Evolutionary conservation across 2,888 invertebrate species (phyloP), one percentile per base, ranked within the genome.

Genomic region (Eledona agricola): DNA sequence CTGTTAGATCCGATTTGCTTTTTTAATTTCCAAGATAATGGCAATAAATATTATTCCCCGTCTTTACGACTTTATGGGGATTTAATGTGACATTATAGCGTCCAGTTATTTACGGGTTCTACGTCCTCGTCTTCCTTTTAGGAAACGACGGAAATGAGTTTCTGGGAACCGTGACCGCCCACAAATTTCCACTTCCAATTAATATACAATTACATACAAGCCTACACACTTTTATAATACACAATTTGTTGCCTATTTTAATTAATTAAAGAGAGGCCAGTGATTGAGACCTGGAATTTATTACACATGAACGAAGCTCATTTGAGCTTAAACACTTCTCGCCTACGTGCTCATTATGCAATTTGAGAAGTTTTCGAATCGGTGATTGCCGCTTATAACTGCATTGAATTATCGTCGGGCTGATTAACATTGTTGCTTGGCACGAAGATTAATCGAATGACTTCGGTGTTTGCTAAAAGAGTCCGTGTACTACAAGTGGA

Each of bases 71-170:
- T 20, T 29, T 42, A 42, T 42, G 42, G 5, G 42, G 31, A 20
- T 42, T 42, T 42, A 42, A 42, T 42, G 29, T 42, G 42, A 42
- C 42, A 31, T 42, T 42, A 42, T 42, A 22, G 20, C 31, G 4
- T 13, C 9, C 26, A 12, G 42, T 42, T 29, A 42, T 42, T 42
- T 42, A 42, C 15, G 13, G 9, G 42, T 29, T 42, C 31, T 28
- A 28, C 40, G 40, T 17, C 26, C 19, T 17, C 12, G n/a, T n/a
- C 10, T 32, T 15, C 9, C 9, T 34, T 7, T 16, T 7, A 31
- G 16, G n/a, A 11, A n/a, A n/a, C n/a, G n/a, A n/a, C n/a, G n/a
- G n/a, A n/a, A n/a, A n/a, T n/a, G n/a, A n/a, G n/a, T n/a, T n/a
- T n/a, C n/a, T n/a, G n/a, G n/a, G n/a, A n/a, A n/a, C n/a, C n/a